Evolutionary conservation across 2,888 invertebrate species (phyloP), one percentile per base, ranked within the genome.

Genomic region (Aspidapion aeneum): DNA sequence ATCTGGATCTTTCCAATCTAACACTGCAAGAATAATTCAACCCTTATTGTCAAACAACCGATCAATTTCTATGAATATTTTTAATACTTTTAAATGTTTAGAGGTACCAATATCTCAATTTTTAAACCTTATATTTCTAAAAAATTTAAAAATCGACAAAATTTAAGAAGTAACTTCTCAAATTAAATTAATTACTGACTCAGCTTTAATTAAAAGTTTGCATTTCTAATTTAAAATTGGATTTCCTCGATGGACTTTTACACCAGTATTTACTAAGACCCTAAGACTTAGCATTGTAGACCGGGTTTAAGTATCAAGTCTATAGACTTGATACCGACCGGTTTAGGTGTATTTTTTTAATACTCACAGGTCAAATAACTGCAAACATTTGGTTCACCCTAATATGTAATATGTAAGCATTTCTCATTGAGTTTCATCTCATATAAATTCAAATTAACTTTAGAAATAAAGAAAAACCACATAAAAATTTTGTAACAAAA

Each of bases 151-250:
- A 7, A 3, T 12, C 35, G 35, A 35, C 35, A 35, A 35, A 58
- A 58, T 63, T 21, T 62, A 65, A 50, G 60, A 58, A 12, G 63
- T 65, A 3, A 59, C 57, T n/a, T 59, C 60, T 51, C 51, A 60
- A 49, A 59, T 57, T 59, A 54, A 62, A 20, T 16, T 3, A 18
- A 63, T 65, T 18, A 52, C 21, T 2, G 57, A 65, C 60, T 63
- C 65, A n/a, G 60, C 51, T 12, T 22, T 63, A 12, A 49, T 65
- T 21, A 16, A 60, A 63, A 55, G 52, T 64, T 50, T 61, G 56
- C 22, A 63, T 65, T n/a, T 52, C 19, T 19, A 57, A 63, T 48
- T 57, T 60, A 22, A 48, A 62, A 19, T 58, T 58, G 35, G n/a
- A 35, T 35, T 35, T 35, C 35, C 12, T 35, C 12, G 35, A 35